Base-by-base conservation (phyloP, 2,888 invertebrate species). In the Lamellibrachia columna region DNA sequence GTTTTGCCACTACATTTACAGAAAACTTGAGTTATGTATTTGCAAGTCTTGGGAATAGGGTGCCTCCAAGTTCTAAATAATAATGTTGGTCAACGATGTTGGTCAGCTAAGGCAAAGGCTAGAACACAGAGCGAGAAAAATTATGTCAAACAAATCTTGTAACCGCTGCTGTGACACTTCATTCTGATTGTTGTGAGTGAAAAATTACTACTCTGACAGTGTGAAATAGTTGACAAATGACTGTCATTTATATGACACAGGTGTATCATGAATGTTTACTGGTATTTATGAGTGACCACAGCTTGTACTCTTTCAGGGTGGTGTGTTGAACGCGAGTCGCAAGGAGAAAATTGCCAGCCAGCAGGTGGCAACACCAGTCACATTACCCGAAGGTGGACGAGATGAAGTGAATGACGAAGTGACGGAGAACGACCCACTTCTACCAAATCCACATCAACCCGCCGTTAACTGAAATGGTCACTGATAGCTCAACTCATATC, bases 251-350 rank as follows among this genome's bases (percentile, higher is more conserved):
- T 75, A 75, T 75, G 75, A 75, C 75, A 75, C 15, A 15, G 22
- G 6, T 52, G 91, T 53, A 53, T 22, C 75, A 60, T n/a, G 15
- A 90, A 40, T 52, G 9, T 52, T 90, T 52, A 7, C 11, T 60
- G 28, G 60, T 3, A n/a, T 55, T 28, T 53, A 22, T 28, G 53
- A 53, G 40, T 15, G 60, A 60, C 9, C 60, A 60, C 1, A 22
- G 11, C 15, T 60, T 75, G 52, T 52, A 15, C 90, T n/a, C 8
- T 92, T 90, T 8, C 94, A 96, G 96, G 95, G 95, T 75, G 95
- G 95, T 8, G 94, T 95, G n/a, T 93, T 96, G 52, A 96, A 96
- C 93, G 94, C 95, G 91, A 96, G 95, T 92, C 93, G 95, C n/a
- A 94, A 94, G 90, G 94, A 95, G 93, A 95, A 95, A 92, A n/a